These are phyloP conservation scores for Elanoides forficatus DNA, from an alignment of 2,113 vertebrate genomes.

Conservation along the genomic window DNA sequence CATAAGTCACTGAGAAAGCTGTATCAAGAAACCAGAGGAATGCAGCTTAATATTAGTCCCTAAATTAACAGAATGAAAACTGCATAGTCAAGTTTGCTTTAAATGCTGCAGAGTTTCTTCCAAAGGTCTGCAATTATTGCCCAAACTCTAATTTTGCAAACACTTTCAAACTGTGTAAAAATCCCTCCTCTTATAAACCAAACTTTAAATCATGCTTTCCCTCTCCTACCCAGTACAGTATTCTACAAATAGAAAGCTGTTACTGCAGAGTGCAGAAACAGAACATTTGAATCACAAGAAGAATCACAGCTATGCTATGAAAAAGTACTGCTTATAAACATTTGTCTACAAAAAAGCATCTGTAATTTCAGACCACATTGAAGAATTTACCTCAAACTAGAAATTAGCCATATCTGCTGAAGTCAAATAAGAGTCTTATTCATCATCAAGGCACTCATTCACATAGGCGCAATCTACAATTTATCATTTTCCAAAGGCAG, in stretches of 20 bases:
- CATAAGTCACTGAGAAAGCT: background rate
- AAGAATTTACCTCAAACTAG: background rate
- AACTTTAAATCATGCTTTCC: conserved; percentile 30
- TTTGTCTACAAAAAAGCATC: background rate
- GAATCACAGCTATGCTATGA: background rate
- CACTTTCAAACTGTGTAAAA: background rate
- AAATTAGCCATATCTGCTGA: background rate
- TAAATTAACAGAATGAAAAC: background rate
- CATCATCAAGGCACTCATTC: background rate
- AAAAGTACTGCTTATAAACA: background rate
- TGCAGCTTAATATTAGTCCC: background rate
- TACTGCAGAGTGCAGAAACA: background rate
- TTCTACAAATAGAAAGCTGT: background rate
- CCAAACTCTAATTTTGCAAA: background rate
- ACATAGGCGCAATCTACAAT: background rate
- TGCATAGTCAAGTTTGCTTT: background rate
- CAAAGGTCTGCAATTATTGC: background rate
- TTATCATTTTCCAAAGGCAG: background rate
- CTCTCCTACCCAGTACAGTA: background rate
- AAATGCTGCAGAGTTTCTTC: background rate
- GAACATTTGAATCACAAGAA: background rate
- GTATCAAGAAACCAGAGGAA: background rate
- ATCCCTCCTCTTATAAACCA: background rate
- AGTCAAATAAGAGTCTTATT: background rate
- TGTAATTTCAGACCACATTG: background rate